Evolutionary conservation across 2,113 vertebrate genomes (phyloP).

Genomic region (Lophotis ruficrista): DNA sequence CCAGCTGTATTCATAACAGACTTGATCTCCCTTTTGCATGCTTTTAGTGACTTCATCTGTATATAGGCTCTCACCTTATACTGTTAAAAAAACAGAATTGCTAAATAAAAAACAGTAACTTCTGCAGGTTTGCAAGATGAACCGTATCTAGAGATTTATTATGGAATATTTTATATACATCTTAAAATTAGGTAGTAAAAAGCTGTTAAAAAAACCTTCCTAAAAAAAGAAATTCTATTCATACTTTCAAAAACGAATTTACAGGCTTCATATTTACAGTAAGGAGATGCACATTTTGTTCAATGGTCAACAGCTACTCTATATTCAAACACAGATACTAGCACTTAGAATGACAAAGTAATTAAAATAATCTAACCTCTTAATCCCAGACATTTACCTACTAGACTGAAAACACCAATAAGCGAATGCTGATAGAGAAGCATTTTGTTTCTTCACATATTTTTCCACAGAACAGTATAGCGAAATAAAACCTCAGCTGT

Average conservation of each 20-base stretch:
- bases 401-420: background rate
- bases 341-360: background rate
- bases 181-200: background rate
- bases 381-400: background rate
- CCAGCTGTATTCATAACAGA: constrained; percentile 99
- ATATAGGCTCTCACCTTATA: constrained; percentile 98
- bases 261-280: background rate
- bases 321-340: background rate
- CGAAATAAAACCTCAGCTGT: background rate
- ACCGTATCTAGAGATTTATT: background rate
- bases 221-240: background rate
- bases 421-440: background rate
- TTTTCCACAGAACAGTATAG: background rate
- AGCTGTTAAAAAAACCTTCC: background rate
- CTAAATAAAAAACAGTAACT: background rate
- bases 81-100: constrained; percentile 67
- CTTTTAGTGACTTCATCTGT: constrained; percentile 97
- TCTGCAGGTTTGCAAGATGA: background rate
- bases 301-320: background rate
- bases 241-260: background rate
- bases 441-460: background rate
- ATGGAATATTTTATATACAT: background rate
- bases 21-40: constrained; percentile 98
- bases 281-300: background rate
- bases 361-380: background rate